Evolutionary conservation across 2,113 vertebrate genomes (phyloP).

Genomic region (Dasyurus viverrinus): DNA sequence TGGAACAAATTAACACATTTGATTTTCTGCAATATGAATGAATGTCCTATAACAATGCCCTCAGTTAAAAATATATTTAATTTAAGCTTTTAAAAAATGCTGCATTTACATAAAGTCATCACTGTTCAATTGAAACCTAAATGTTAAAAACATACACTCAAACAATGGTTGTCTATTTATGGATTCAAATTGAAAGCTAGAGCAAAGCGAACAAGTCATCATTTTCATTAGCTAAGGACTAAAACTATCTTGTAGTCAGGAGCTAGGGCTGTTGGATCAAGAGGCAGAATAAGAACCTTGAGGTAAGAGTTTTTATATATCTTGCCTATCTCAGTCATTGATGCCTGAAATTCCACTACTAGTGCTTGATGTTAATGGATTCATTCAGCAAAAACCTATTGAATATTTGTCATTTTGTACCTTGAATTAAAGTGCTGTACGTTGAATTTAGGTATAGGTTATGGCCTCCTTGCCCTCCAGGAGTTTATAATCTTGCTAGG

Average conservation of each 20-base stretch:
- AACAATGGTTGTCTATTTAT: neutral
- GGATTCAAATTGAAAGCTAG: neutral
- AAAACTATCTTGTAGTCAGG: neutral
- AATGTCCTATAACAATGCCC: neutral
- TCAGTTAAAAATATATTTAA: neutral
- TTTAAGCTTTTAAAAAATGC: neutral
- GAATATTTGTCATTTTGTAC: neutral
- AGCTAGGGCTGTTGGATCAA: neutral
- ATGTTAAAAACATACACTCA: neutral
- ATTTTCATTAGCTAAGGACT: neutral
- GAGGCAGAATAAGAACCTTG: neutral
- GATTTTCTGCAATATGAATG: neutral
- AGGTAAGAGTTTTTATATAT: neutral
- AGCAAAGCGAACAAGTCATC: neutral
- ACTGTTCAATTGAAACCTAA: neutral
- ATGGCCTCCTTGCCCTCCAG: neutral
- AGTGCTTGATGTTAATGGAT: neutral
- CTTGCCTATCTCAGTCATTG: neutral
- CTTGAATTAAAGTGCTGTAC: neutral
- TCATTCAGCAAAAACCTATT: neutral
- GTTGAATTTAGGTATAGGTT: neutral
- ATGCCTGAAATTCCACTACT: neutral
- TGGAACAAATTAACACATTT: neutral
- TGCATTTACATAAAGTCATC: neutral
- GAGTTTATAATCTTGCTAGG: neutral